Evolutionary conservation across 2,888 invertebrate species (phyloP).

Genomic region (Napeogenes sylphis): DNA sequence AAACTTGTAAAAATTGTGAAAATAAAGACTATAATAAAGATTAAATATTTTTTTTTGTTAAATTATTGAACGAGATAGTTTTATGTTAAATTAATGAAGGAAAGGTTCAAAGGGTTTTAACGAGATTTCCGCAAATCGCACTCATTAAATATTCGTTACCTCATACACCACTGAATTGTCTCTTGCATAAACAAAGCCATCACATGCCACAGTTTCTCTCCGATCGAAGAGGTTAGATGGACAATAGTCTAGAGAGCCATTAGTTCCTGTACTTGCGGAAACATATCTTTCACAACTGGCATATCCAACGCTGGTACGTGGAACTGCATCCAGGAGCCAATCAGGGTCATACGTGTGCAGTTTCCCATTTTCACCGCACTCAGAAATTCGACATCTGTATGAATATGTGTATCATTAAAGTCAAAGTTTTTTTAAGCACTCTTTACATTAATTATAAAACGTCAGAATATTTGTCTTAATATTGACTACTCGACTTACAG

Average conservation of each 20-base stretch:
- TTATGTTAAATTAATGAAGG: too few relatives aligned
- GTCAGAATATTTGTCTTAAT: too few relatives aligned
- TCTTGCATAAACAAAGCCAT: conserved; percentile 34
- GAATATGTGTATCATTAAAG: not conserved
- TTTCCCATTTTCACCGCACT: conserved; percentile 50
- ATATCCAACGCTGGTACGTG: conserved; percentile 45
- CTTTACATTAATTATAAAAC: too few relatives aligned
- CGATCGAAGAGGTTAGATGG: conserved; percentile 46
- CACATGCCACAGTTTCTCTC: conserved; percentile 27
- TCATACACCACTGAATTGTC: conserved; percentile 39
- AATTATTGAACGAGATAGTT: too few relatives aligned
- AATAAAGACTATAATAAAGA: too few relatives aligned
- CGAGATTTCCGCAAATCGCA: too few relatives aligned
- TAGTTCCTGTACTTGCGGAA: conserved; percentile 32
- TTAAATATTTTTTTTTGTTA: too few relatives aligned
- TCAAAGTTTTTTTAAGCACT: too few relatives aligned
- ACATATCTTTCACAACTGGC: conserved; percentile 54
- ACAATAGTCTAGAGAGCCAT: conserved; percentile 39
- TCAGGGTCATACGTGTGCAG: conserved; percentile 35
- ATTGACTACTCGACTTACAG: too few relatives aligned
- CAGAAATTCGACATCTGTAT: conserved; percentile 60
- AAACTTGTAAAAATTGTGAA: too few relatives aligned
- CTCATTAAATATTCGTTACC: conserved; percentile 28
- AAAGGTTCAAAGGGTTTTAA: too few relatives aligned
- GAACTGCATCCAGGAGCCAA: conserved; percentile 56